Base-by-base conservation (phyloP, 2,113 vertebrate genomes). In the Rhinopomastus cyanomelas region DNA sequence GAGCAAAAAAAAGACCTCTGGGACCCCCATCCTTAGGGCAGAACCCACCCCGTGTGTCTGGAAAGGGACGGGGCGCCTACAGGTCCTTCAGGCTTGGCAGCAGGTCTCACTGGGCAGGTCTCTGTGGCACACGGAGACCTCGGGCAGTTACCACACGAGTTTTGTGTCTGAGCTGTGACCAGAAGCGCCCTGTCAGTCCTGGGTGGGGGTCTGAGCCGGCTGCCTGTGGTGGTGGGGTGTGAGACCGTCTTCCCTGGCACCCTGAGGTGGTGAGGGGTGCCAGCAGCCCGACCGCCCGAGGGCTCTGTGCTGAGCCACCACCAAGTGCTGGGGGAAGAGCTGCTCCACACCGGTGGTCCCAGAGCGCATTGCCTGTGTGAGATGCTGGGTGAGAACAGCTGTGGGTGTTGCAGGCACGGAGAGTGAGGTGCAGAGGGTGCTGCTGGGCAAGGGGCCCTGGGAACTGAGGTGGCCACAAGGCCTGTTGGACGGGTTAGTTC, bases 81-180 rank as follows among this genome's bases (percentile, higher is more conserved):
- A 42, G 39, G 39, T 42, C 11, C 39, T 15, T 42, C 39, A 12
- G 39, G 39, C 39, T 42, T 15, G 11, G 11, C 15, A 15, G 39
- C 39, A 42, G 39, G 39, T 42, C 15, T 42, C 39, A 42, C 39
- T 15, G 15, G 39, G 39, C 39, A 42, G 15, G 39, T 42, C 15
- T 22, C 37, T 37, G 2, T 10, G 26, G 4, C 1, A 16, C 22
- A 20, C 3, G 0, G 30, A 48, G 34, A 49, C 44, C 17, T 9
- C 19, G 37, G 4, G 22, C 12, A 4, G 3, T 12, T 3, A 11
- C 6, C 5, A 1, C 11, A 2, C 0, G 0, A 20, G 32, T 6
- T 46, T 60, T 12, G 2, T 6, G 10, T 6, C 29, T 30, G 21
- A 23, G 23, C 39, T 32, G 20, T 49, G 69, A 17, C 67, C 60